Conservation (phyloP, 2,797 vertebrate genomes). For the Glossophaga mutica region DNA sequence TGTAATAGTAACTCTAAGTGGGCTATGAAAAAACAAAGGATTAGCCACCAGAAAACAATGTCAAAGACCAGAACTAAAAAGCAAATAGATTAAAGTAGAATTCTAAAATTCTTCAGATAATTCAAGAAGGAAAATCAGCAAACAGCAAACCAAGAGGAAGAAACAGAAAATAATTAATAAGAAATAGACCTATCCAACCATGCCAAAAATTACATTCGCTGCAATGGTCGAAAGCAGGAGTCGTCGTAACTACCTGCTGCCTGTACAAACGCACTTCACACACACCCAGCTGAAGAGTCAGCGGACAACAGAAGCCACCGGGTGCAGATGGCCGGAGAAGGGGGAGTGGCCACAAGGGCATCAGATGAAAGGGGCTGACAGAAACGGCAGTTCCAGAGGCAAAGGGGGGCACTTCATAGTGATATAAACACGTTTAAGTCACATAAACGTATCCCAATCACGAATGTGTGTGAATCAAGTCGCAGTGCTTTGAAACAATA, state of each 20-base stretch:
- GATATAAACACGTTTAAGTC: neutral
- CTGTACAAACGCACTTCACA: neutral
- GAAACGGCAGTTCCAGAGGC: neutral
- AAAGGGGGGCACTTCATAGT: neutral
- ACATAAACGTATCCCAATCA: neutral
- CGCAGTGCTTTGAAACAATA: neutral
- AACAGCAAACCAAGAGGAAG: neutral
- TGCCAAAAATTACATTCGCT: neutral
- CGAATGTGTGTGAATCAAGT: neutral
- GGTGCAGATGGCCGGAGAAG: neutral
- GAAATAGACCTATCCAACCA: neutral
- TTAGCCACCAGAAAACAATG: neutral
- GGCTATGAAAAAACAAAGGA: neutral
- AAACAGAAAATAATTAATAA: neutral
- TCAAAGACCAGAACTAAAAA: neutral
- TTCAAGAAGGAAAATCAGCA: neutral
- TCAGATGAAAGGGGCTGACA: neutral
- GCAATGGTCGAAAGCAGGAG: neutral
- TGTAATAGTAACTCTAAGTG: neutral
- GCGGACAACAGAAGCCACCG: neutral
- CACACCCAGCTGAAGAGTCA: neutral
- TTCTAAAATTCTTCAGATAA: neutral
- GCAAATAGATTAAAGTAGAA: neutral
- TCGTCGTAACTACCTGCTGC: neutral
- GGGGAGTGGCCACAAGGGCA: neutral